Evolutionary conservation across 2,113 vertebrate species (phyloP), one percentile per base, ranked within the genome.

Genomic region (Melanerpes aurifrons): DNA sequence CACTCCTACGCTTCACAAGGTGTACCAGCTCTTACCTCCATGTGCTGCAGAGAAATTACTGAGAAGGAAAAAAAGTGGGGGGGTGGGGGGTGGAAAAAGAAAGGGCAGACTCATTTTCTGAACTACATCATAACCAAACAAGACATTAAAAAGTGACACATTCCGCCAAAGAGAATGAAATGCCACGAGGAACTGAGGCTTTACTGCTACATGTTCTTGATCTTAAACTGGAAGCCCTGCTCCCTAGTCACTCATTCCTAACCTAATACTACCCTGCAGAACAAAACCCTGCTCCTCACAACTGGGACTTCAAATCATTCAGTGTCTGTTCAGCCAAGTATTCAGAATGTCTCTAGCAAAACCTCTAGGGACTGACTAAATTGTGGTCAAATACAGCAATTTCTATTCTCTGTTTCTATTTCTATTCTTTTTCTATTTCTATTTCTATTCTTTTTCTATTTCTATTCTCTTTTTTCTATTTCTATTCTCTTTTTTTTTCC

Each of bases 141-240:
- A 87, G 24, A 58, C 61, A 87, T 47, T 82, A 73, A 56, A 77
- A 37, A 22, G 24, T 80, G 71, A 89, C 53, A 73, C 37, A 74
- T 78, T 83, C 64, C 88, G 47, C 19, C 4, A 2, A 53, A 14
- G 6, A 91, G 62, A 77, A 86, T 45, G 24, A 92, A 90, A 74
- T 32, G 37, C n/a, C 93, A 70, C 31, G 32, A 90, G 79, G 78
- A 94, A 92, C 57, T 82, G 85, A 86, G 82, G 73, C 71, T 67
- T 29, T 54, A 85, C 14, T 21, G 20, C 71, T 76, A 21, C 20
- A 9, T 45, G 56, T 61, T 83, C 64, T 61, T 77, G 22, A 16
- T 80, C 11, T 89, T 66, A 26, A 57, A 77, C 26, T 80, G 43
- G 16, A 89, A 77, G n/a, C 17, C 4, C 1, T 37, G 8, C n/a